Percentiles rank a stretch among this genome's conserved stretches.
These are phyloP conservation scores for Synergus itoensis DNA, from an alignment of 2,888 invertebrate species.

Conservation along the genomic window DNA sequence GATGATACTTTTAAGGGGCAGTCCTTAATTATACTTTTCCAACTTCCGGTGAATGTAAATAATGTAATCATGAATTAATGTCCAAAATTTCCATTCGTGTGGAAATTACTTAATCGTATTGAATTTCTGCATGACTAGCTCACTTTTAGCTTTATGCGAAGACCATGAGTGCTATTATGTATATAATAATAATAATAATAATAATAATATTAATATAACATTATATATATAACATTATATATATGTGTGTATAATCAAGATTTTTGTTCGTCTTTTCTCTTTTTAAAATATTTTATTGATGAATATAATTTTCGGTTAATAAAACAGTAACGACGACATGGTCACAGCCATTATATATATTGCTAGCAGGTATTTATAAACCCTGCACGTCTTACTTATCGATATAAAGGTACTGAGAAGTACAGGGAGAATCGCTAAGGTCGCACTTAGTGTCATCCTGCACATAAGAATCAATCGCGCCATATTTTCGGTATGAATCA, in stretches of 20 bases:
- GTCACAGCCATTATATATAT: conserved; percentile 34
- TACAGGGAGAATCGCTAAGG: background rate
- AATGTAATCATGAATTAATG: background rate
- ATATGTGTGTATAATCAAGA: background rate
- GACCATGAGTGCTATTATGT: too few relatives aligned
- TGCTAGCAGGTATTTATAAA: conserved; percentile 23
- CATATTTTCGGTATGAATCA: conserved; percentile 4
- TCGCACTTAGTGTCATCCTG: background rate
- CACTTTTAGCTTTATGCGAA: too few relatives aligned
- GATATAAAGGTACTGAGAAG: conserved; percentile 19
- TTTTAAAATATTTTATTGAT: conserved; percentile 22
- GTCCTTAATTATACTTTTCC: too few relatives aligned
- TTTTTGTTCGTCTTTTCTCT: background rate
- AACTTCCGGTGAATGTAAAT: too few relatives aligned
- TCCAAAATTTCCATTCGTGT: too few relatives aligned
- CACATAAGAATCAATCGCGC: conserved; percentile 20
- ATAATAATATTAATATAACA: background rate
- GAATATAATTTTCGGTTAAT: conserved; percentile 19
- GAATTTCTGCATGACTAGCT: background rate
- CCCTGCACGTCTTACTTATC: conserved; percentile 24
- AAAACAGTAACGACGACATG: conserved; percentile 21
- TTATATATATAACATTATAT: conserved; percentile 20
- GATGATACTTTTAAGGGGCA: background rate
- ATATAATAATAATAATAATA: background rate
- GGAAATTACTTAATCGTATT: too few relatives aligned